Base-by-base conservation (phyloP, 2,888 invertebrate species). In the Germaria angustata region DNA sequence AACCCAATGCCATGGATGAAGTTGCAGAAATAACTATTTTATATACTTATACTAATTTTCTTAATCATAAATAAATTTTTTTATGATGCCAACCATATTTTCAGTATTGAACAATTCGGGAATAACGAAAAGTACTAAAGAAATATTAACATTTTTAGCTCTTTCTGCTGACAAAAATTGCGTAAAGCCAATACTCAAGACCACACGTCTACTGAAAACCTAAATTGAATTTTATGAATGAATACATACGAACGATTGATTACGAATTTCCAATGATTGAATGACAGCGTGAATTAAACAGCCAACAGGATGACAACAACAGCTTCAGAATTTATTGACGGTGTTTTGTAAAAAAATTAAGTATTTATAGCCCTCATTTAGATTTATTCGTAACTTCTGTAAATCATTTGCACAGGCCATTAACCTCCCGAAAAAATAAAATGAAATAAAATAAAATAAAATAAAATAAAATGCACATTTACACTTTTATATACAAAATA, bases 341-440 rank as follows among this genome's bases (percentile, higher is more conserved):
- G 73, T 80, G 78, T 84, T 28, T 77, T 66, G 78, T 69, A 71
- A 81, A 46, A 61, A 82, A 49, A 28, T 5, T 57, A 53, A 4
- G 68, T 34, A 85, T 77, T 85, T 84, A 73, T 68, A 61, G 28
- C 46, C 15, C 49, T 69, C 24, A 53, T 28, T 51, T 46, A 46
- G n/a, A 71, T 53, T 46, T 68, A 24, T 39, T 61, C 68, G 68
- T 46, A 36, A 68, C 11, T 61, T 80, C 73, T 80, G 66, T 44
- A 20, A 55, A 75, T 9, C 22, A 53, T 68, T 80, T 84, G 51
- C 65, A 82, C 84, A 87, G 90, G 89, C 86, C 88, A 89, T 89
- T 89, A 88, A 90, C 89, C 90, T 88, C 86, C 87, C 86, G 88
- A 88, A 87, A 78, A 80, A 78, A 53, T 36, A 5, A 68, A 75